Conservation (phyloP, 2,888 invertebrate genomes). For the Lepidocyrtinus sp. region DNA sequence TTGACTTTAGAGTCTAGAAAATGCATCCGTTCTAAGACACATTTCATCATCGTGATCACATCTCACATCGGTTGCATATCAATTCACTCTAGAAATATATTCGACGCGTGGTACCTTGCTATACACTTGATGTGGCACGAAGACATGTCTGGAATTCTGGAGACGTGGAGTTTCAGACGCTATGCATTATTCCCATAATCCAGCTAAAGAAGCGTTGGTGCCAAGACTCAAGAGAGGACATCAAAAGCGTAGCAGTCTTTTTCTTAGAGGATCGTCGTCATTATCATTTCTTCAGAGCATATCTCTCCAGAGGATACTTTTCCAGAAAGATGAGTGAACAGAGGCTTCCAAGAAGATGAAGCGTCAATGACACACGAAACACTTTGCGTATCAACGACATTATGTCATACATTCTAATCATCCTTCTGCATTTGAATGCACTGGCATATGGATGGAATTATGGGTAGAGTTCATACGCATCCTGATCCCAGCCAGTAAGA, state of each 20-base stretch:
- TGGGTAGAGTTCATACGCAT: too few relatives aligned
- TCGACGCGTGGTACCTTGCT: neutral
- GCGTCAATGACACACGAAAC: neutral
- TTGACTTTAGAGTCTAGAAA: too few relatives aligned
- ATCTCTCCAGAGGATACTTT: neutral
- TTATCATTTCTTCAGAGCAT: neutral
- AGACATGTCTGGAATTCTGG: neutral
- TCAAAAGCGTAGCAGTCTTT: neutral
- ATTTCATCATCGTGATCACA: constrained; percentile 25
- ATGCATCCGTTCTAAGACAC: constrained; percentile 56
- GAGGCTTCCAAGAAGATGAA: neutral
- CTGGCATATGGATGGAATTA: too few relatives aligned
- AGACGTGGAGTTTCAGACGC: neutral
- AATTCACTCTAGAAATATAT: constrained; percentile 27
- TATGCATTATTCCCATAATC: constrained; percentile 1
- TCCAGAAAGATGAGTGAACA: neutral
- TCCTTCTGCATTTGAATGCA: constrained; percentile 1
- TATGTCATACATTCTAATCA: neutral
- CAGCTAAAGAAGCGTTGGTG: neutral
- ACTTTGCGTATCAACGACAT: neutral
- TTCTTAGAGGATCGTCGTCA: constrained; percentile 6
- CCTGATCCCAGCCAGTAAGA: too few relatives aligned
- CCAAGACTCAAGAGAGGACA: neutral
- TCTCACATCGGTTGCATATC: constrained; percentile 57
- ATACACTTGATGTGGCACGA: neutral